These are phyloP conservation scores for Plotosus lineatus DNA, from an alignment of 2,113 vertebrate genomes.

Conservation along the genomic window DNA sequence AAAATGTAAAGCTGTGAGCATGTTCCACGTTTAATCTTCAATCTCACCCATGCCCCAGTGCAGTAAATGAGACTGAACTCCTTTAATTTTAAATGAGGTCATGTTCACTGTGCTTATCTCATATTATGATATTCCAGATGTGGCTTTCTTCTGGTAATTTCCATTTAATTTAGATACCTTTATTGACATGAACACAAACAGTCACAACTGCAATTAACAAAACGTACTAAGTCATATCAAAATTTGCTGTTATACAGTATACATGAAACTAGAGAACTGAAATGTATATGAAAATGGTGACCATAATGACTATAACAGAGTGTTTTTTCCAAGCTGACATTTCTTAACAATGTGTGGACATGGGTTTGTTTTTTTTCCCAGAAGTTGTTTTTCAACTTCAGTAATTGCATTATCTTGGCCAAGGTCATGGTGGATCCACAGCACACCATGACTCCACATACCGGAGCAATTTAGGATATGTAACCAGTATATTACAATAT, in stretches of 20 bases:
- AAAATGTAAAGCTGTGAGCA: not conserved
- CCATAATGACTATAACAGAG: not conserved
- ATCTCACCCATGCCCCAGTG: not conserved
- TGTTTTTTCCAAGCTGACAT: not conserved
- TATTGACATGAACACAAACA: not conserved
- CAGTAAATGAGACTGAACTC: not conserved
- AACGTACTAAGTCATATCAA: not conserved
- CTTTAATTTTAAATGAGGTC: not conserved
- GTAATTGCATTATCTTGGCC: not conserved
- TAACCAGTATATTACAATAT: not conserved
- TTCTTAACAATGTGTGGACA: not conserved
- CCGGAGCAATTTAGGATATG: not conserved
- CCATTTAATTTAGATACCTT: not conserved
- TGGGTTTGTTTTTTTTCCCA: not conserved
- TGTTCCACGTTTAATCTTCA: not conserved
- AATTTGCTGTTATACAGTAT: not conserved
- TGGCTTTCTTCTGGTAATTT: not conserved
- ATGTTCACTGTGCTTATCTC: not conserved
- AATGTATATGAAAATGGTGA: not conserved
- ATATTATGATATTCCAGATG: not conserved
- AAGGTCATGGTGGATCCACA: not conserved
- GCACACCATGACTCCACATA: not conserved
- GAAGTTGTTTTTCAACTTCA: not conserved
- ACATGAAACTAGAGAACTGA: not conserved
- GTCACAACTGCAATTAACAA: not conserved